Evolutionary conservation across 2,888 invertebrate genomes (phyloP).

Genomic region (Punctoribates punctum): DNA sequence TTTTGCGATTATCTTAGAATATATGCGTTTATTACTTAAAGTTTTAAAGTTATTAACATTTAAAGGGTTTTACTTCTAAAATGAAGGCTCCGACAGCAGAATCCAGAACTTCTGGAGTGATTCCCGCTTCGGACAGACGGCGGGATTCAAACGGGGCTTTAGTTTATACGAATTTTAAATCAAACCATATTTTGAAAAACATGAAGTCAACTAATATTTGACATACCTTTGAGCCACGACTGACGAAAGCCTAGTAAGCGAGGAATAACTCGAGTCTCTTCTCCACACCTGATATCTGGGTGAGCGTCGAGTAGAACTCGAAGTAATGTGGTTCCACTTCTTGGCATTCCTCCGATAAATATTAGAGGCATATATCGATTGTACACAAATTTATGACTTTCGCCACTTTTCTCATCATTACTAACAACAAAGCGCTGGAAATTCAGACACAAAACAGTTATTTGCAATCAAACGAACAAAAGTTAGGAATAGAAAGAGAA

Average conservation of each 20-base stretch:
- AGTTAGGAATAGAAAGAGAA: too few species aligned
- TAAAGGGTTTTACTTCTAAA: too few species aligned
- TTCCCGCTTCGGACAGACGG: conserved; percentile 87
- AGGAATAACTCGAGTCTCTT: conserved; percentile 95
- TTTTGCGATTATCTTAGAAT: conserved; percentile 83
- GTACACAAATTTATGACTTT: conserved; percentile 55
- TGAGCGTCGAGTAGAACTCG: conserved; percentile 97
- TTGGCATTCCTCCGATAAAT: conserved; percentile 95
- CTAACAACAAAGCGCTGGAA: conserved; percentile 21
- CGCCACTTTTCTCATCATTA: conserved; percentile 25
- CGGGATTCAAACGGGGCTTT: conserved; percentile 87
- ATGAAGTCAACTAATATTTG: too few species aligned
- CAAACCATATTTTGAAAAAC: too few species aligned
- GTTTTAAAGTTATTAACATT: too few species aligned
- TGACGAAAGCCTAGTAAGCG: conserved; percentile 89
- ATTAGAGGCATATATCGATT: conserved; percentile 87
- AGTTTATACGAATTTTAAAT: too few species aligned
- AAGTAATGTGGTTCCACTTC: conserved; percentile 95
- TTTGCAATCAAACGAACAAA: too few species aligned
- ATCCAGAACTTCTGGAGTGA: conserved; percentile 83
- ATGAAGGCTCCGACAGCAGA: conserved; percentile 95
- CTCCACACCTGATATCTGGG: conserved; percentile 92
- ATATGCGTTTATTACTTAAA: too few species aligned
- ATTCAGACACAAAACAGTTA: too few species aligned
- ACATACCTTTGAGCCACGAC: too few species aligned